A percentile compares a stretch with the other conserved stretches of the same genome.
These are phyloP conservation scores for Diadegma fenestrale DNA, from an alignment of 2,888 invertebrate genomes.

Conservation along the genomic window DNA sequence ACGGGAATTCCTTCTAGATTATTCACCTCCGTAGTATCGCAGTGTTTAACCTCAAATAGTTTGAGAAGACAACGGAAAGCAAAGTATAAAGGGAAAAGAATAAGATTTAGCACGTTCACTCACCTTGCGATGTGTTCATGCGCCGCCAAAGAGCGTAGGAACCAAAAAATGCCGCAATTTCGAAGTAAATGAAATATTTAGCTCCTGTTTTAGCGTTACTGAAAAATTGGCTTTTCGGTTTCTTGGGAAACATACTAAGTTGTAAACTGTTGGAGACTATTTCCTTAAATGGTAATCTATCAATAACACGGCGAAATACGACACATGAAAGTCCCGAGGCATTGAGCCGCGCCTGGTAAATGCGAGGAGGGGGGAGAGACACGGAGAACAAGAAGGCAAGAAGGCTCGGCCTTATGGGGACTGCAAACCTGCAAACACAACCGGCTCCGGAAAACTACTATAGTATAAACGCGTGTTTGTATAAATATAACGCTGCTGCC, in stretches of 20 bases:
- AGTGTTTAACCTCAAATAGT: constrained; percentile 71
- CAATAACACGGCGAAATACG: constrained; percentile 65
- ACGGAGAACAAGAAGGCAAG: constrained; percentile 3
- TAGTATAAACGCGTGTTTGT: background rate
- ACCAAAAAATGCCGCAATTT: constrained; percentile 87
- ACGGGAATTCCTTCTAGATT: constrained; percentile 35
- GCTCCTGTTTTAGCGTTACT: constrained; percentile 84
- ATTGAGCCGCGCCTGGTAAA: constrained; percentile 58
- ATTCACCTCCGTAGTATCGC: constrained; percentile 25
- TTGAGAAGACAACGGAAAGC: background rate
- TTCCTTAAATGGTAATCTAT: constrained; percentile 83
- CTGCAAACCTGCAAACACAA: constrained; percentile 50
- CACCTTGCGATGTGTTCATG: constrained; percentile 91
- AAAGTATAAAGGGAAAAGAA: constrained; percentile 5
- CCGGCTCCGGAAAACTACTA: constrained; percentile 52
- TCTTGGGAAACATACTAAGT: constrained; percentile 88
- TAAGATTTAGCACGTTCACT: constrained; percentile 75
- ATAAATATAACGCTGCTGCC: constrained; percentile 16
- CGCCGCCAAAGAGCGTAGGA: constrained; percentile 89
- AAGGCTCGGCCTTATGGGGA: constrained; percentile 49
- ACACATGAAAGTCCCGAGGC: constrained; percentile 72
- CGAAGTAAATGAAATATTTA: constrained; percentile 87
- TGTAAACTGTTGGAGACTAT: constrained; percentile 70
- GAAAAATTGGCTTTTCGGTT: constrained; percentile 86
- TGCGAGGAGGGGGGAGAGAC: constrained; percentile 40